A percentile compares a stretch with the other conserved stretches of the same genome.
Evolutionary conservation across 2,888 invertebrate genomes (phyloP).

Genomic region (Pheosia tremula): DNA sequence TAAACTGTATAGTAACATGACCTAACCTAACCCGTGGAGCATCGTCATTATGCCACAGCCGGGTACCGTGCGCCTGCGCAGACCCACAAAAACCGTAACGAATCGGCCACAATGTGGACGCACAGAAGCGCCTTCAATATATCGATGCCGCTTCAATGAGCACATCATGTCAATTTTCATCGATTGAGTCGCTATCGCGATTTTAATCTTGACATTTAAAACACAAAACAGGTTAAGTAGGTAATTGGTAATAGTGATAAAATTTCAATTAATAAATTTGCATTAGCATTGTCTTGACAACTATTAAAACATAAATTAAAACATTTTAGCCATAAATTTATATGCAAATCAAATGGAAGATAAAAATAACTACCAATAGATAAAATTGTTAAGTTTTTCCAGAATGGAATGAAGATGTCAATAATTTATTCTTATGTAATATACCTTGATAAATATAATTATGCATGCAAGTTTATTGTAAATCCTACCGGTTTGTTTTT

Average conservation of each 20-base stretch:
- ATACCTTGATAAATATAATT: not conserved
- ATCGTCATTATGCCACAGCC: constrained; percentile 57
- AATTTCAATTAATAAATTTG: not conserved
- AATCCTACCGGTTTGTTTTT: not conserved
- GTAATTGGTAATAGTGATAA: too few relatives aligned
- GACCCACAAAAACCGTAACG: constrained; percentile 71
- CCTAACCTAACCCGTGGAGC: constrained; percentile 60
- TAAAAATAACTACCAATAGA: not conserved
- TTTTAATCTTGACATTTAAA: constrained; percentile 6
- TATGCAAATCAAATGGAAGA: not conserved
- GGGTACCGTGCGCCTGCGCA: constrained; percentile 23
- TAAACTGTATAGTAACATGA: constrained; percentile 42
- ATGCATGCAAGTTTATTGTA: not conserved
- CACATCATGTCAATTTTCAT: constrained; percentile 6
- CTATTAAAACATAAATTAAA: not conserved
- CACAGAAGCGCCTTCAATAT: constrained; percentile 41
- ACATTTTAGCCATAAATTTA: not conserved
- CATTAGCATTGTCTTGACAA: not conserved
- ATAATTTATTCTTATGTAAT: not conserved
- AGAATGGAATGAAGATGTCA: not conserved
- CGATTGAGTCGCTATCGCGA: constrained; percentile 4
- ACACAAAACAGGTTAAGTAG: not conserved
- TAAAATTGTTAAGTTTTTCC: not conserved
- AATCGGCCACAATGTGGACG: constrained; percentile 66
- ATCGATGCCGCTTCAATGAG: constrained; percentile 30